phyloP scores from a whole-genome alignment of 2,113 vertebrate genomes.

The Axis porcinus region DNA sequence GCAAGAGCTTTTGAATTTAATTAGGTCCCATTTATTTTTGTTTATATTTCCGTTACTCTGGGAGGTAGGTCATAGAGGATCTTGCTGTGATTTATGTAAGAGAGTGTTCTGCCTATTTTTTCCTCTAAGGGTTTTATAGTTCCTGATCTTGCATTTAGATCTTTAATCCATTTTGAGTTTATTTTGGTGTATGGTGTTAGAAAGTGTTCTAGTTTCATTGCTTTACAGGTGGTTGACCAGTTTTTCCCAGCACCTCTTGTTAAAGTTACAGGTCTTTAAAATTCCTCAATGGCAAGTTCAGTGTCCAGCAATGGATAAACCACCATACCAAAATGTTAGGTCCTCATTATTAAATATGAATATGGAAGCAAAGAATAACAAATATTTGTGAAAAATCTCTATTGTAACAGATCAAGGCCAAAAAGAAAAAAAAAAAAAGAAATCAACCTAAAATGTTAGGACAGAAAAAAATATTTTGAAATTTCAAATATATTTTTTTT shows the following conservation, averaged over 20 bases:
- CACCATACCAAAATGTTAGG: neutral
- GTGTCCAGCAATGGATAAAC: neutral
- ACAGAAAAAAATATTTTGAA: neutral
- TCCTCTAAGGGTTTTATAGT: neutral
- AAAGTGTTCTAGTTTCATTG: neutral
- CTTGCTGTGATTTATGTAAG: neutral
- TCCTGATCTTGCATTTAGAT: neutral
- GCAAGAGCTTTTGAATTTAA: neutral
- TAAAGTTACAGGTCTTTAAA: neutral
- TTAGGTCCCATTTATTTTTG: neutral
- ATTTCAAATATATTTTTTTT: neutral
- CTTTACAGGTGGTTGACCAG: fast-evolving
- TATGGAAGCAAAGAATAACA: neutral
- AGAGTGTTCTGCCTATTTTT: neutral
- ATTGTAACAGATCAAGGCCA: neutral
- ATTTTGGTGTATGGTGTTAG: neutral
- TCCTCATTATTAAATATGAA: neutral
- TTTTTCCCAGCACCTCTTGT: neutral
- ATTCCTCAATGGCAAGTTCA: neutral
- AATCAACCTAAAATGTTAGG: neutral
- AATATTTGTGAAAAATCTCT: neutral
- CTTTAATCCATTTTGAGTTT: neutral
- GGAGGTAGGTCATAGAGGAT: neutral
- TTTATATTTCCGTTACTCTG: neutral
- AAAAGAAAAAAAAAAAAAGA: neutral